These are phyloP conservation scores for Odontothrips loti DNA, from an alignment of 2,888 invertebrate species.

Conservation along the genomic window DNA sequence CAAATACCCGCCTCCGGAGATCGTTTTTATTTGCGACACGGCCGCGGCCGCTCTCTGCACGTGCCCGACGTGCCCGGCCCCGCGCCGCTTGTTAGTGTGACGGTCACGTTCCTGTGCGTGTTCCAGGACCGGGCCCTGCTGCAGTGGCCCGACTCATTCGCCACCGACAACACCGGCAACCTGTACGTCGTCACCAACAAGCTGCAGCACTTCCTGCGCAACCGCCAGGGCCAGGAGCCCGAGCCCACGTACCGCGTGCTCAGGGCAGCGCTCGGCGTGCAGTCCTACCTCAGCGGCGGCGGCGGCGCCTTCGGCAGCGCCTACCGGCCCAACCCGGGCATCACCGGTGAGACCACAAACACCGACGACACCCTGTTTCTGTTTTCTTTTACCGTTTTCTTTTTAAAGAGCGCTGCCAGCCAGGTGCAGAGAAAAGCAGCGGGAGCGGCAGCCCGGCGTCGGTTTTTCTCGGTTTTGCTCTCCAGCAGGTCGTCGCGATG, in stretches of 20 bases:
- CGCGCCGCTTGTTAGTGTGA: no score
- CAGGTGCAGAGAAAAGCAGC: no score
- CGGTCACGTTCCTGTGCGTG: no score
- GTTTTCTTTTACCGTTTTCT: no score
- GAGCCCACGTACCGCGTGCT: slow-evolving; percentile 65
- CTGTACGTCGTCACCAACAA: slow-evolving; percentile 65
- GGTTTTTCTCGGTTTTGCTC: no score
- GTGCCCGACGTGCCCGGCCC: no score
- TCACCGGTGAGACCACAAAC: background rate
- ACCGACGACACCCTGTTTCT: background rate
- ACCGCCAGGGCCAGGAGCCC: slow-evolving; percentile 52
- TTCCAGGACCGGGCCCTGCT: slow-evolving; percentile 59
- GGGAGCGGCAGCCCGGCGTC: no score
- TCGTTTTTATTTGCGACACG: no score
- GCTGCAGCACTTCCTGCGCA: slow-evolving; percentile 61
- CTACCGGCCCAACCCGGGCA: background rate
- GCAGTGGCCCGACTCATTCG: slow-evolving; percentile 70
- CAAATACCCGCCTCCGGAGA: no score
- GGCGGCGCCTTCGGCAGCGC: slow-evolving; percentile 5
- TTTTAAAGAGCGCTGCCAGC: no score
- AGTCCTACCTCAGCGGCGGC: slow-evolving; percentile 51
- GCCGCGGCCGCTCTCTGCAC: no score
- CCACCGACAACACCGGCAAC: slow-evolving; percentile 59
- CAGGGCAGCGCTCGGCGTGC: slow-evolving; percentile 56
- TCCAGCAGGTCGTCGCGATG: no score